phyloP scores from a whole-genome alignment of 2,888 invertebrate species.

The Strigamia transsilvanica region DNA sequence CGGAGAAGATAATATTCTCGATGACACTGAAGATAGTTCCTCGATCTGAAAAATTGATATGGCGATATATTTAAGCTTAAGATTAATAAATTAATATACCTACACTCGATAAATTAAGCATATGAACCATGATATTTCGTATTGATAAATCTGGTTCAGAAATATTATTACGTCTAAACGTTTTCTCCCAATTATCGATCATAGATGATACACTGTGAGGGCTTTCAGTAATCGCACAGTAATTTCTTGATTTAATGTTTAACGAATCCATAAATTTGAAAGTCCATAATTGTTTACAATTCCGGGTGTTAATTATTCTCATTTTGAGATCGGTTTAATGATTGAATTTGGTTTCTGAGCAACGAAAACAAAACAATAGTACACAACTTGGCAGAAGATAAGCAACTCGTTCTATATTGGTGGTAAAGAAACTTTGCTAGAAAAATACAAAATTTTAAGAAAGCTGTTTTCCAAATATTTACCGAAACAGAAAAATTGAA shows the following conservation, averaged over 20 bases:
- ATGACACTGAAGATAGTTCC: background rate
- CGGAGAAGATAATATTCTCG: background rate
- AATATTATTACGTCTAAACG: conserved; percentile 66
- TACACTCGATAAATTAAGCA: conserved; percentile 64
- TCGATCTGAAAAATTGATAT: background rate
- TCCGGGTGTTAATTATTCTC: background rate
- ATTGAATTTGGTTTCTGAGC: no score
- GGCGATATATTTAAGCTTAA: conserved; percentile 61
- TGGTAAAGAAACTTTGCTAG: background rate
- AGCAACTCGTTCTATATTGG: background rate
- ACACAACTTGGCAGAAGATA: no score
- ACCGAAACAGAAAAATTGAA: background rate
- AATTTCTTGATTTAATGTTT: background rate
- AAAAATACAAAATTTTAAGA: background rate
- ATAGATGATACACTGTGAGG: background rate
- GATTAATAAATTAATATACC: background rate
- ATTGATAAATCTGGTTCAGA: conserved; percentile 69
- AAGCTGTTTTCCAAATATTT: no score
- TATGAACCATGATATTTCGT: conserved; percentile 70
- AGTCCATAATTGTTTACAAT: background rate
- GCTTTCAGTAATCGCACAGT: background rate
- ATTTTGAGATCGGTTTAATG: background rate
- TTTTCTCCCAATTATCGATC: conserved; percentile 57
- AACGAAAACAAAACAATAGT: no score
- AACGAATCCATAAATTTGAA: background rate